Conservation (phyloP, 2,888 invertebrate genomes). For the Napeogenes sylphis region DNA sequence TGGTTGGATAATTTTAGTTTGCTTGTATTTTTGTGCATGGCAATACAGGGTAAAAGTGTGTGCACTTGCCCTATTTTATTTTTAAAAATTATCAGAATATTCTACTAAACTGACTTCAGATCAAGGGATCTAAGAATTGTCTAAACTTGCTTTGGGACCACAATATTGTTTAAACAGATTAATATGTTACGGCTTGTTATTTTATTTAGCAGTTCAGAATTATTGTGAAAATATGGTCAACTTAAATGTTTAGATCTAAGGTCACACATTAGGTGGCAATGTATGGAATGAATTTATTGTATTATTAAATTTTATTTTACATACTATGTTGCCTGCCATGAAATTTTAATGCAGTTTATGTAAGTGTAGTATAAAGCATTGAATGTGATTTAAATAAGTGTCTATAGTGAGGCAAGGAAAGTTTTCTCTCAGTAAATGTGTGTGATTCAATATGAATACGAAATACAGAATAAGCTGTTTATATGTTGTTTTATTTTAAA, state of each 20-base stretch:
- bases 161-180: conserved; percentile 32
- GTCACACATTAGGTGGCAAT: conserved; percentile 15
- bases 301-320: conserved; percentile 35
- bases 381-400: conserved; percentile 65
- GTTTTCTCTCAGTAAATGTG: conserved; percentile 64
- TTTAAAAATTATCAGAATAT: conserved; percentile 7
- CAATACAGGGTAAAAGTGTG: conserved; percentile 52
- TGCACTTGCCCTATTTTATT: conserved; percentile 41
- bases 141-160: conserved; percentile 56
- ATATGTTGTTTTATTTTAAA: conserved; percentile 42
- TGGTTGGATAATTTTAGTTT: conserved; percentile 42
- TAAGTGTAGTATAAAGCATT: conserved; percentile 54
- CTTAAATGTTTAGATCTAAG: conserved; percentile 12
- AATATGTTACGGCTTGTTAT: conserved; percentile 35
- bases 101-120: background rate
- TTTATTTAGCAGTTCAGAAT: conserved; percentile 19
- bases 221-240: conserved; percentile 13
- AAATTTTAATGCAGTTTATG: conserved; percentile 48
- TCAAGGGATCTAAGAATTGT: conserved; percentile 13
- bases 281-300: conserved; percentile 30
- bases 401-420: conserved; percentile 55
- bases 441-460: conserved; percentile 64
- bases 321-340: conserved; percentile 57
- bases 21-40: conserved; percentile 26
- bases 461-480: conserved; percentile 68